Conservation (phyloP, 2,888 invertebrate species). For the Mimas tiliae region DNA sequence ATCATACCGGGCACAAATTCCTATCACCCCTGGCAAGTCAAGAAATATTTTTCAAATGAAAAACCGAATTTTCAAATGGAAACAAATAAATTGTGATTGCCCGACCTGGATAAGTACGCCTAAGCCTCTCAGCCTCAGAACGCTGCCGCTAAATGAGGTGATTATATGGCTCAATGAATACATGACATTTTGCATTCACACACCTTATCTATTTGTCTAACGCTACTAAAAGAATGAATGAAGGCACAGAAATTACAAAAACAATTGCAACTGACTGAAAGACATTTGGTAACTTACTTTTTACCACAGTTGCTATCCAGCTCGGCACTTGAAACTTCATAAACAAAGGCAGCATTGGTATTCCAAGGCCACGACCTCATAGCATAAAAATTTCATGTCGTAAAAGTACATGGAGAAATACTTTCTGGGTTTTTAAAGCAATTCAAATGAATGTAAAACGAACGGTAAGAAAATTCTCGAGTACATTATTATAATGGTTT, state of each 20-base stretch:
- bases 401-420: conserved; percentile 13
- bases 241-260: neutral
- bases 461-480: conserved; percentile 22
- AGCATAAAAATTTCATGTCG: neutral
- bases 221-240: neutral
- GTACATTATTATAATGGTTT: conserved; percentile 22
- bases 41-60: too few species aligned
- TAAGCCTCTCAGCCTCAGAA: too few species aligned
- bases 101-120: too few species aligned
- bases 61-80: too few species aligned
- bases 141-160: too few species aligned
- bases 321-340: neutral
- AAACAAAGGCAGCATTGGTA: neutral
- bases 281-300: neutral
- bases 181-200: neutral
- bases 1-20: too few species aligned
- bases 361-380: neutral
- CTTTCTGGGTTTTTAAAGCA: conserved; percentile 16
- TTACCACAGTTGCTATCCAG: neutral
- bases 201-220: too few species aligned
- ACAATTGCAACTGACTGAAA: neutral
- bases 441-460: conserved; percentile 19
- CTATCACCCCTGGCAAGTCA: too few species aligned
- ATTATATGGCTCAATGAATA: too few species aligned
- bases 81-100: too few species aligned